Evolutionary conservation across 2,113 vertebrate species (phyloP), one percentile per base, ranked within the genome.

Genomic region (Vombatus ursinus): DNA sequence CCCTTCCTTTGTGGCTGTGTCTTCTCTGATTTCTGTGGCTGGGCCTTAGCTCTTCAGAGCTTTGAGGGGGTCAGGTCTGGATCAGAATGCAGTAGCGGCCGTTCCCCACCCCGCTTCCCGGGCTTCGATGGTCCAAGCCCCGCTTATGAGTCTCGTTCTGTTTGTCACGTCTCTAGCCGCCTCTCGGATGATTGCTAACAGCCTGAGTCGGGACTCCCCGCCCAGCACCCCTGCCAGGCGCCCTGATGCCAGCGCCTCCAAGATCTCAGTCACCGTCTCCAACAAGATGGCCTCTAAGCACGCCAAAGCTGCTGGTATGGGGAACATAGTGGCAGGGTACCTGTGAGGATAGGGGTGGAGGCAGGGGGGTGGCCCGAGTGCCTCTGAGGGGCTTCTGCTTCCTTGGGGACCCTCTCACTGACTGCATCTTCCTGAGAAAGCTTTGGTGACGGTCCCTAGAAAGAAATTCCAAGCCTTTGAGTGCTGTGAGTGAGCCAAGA

Each of bases 151-250:
- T 19, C 61, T 68, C 61, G 3, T 84, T n/a, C 91, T 23, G 48
- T 47, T 47, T 91, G 84, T 96, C 90, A 50, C 90, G 26, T 89
- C 49, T 0, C 0, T 96, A 99, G 99, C 99, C 0, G 99, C 99
- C 96, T 99, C 99, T 52, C 98, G 99, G 49, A 99, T 99, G 99
- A 99, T 99, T 12, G 98, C 99, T 96, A 99, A 99, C 89, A 99
- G 99, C 92, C 93, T 99, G 97, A 99, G 99, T 97, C 97, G 98
- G 0, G 99, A 99, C 90, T 99, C 99, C 8, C 99, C 99, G 0
- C 99, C 99, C 0, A 49, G 98, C 94, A 98, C 99, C 1, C 99
- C 99, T 0, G 97, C 96, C 2, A 99, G 99, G 93, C 98, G 98
- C 37, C 98, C 99, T 0, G 99, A 99, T 97, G 99, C 99, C 97